Evolutionary conservation across 2,113 vertebrate genomes (phyloP).

Genomic region (Myotis lucifugus): DNA sequence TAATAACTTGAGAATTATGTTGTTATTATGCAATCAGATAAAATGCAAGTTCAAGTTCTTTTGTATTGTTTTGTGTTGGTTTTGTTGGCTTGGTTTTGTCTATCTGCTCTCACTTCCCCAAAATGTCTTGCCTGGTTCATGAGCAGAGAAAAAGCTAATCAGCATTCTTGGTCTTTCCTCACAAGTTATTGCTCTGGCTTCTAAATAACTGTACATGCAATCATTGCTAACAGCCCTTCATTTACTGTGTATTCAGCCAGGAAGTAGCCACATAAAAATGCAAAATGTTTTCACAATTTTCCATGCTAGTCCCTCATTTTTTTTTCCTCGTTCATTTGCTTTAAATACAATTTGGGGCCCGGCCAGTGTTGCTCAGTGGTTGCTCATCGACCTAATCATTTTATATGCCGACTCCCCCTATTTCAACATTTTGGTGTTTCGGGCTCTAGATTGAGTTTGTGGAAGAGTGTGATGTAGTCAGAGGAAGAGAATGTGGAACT

Average conservation of each 20-base stretch:
- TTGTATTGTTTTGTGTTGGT: not conserved
- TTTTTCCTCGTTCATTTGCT: not conserved
- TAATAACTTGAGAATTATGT: constrained; percentile 41
- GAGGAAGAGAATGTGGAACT: not conserved
- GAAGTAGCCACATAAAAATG: not conserved
- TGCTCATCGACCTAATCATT: not conserved
- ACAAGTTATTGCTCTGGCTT: constrained; percentile 31
- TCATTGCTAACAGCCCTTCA: not conserved
- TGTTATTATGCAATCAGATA: not conserved
- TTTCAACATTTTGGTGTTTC: not conserved
- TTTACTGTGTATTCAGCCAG: not conserved
- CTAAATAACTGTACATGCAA: not conserved
- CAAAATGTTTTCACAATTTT: constrained; percentile 20
- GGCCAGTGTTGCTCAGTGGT: too few relatives aligned
- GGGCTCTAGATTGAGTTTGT: not conserved
- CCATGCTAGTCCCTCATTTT: not conserved
- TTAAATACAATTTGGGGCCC: not conserved
- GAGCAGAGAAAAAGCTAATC: not conserved
- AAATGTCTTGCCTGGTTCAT: not conserved
- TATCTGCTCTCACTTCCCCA: not conserved
- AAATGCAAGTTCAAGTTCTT: not conserved
- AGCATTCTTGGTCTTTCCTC: not conserved
- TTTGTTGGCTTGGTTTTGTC: constrained; percentile 32
- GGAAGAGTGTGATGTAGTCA: not conserved
- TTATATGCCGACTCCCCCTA: not conserved